Percentiles rank a stretch among this genome's conserved stretches.
Conservation (phyloP, 2,797 vertebrate genomes). For the Sebastolobus altivelis region DNA sequence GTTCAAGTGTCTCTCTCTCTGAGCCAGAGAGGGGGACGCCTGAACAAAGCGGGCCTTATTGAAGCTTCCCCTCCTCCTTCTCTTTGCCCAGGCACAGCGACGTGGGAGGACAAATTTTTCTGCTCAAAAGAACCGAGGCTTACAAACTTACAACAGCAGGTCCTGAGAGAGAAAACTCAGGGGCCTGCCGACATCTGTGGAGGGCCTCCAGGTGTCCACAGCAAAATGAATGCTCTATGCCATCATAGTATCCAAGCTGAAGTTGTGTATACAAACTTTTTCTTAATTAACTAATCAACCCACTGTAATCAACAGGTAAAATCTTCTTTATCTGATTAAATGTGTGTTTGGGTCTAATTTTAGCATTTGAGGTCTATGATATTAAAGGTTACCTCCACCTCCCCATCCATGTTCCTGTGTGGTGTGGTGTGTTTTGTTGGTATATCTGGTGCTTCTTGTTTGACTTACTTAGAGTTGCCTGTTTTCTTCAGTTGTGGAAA, state of each 20-base stretch:
- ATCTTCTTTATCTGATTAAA: neutral
- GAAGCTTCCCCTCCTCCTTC: slow-evolving; percentile 67
- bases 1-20: slow-evolving; percentile 67
- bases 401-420: neutral
- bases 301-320: neutral
- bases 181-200: neutral
- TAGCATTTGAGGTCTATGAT: neutral
- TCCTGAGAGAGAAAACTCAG: slow-evolving; percentile 30
- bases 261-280: neutral
- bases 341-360: neutral
- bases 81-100: slow-evolving; percentile 65
- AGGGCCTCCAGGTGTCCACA: slow-evolving; percentile 39
- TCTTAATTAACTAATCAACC: neutral
- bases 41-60: slow-evolving; percentile 87
- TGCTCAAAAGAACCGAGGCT: slow-evolving; percentile 62
- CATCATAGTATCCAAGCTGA: neutral
- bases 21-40: slow-evolving; percentile 65
- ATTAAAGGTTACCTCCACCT: neutral
- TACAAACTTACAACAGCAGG: slow-evolving; percentile 37
- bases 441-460: neutral
- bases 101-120: slow-evolving; percentile 83
- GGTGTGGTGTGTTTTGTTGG: neutral
- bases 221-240: neutral
- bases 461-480: neutral
- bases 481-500: neutral